Percentiles rank a stretch among this genome's conserved stretches.
phyloP scores from a whole-genome alignment of 2,797 vertebrate species.

The Heterohyrax brucei region DNA sequence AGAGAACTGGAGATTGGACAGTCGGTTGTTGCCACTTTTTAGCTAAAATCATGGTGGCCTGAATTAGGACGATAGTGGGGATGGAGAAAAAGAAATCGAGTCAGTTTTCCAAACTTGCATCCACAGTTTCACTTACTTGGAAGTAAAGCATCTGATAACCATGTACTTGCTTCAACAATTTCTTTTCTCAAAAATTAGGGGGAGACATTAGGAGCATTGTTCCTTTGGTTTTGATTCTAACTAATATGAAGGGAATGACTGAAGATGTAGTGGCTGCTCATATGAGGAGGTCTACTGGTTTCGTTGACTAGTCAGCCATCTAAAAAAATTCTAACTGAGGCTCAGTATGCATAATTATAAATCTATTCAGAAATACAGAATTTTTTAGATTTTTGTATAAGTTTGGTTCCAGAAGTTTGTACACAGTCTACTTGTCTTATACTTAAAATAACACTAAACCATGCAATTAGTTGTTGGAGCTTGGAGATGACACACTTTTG shows the following conservation, averaged over 20 bases:
- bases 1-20: not conserved
- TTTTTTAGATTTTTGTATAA: conserved; percentile 13
- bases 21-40: not conserved
- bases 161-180: not conserved
- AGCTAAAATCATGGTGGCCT: not conserved
- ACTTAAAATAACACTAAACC: not conserved
- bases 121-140: not conserved
- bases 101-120: not conserved
- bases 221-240: conserved; percentile 59
- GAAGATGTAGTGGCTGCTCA: not conserved
- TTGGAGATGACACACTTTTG: not conserved
- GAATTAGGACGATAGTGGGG: not conserved
- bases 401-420: conserved; percentile 20
- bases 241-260: not conserved
- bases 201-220: not conserved
- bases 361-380: not conserved
- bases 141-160: not conserved
- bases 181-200: conserved; percentile 26
- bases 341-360: not conserved
- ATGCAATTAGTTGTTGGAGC: not conserved
- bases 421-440: conserved; percentile 19
- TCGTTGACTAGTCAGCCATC: not conserved
- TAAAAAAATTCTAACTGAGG: not conserved
- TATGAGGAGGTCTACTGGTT: not conserved
- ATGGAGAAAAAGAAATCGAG: not conserved